Base-by-base conservation (phyloP, 1,140 invertebrate species). In the Neelides sp. region DNA sequence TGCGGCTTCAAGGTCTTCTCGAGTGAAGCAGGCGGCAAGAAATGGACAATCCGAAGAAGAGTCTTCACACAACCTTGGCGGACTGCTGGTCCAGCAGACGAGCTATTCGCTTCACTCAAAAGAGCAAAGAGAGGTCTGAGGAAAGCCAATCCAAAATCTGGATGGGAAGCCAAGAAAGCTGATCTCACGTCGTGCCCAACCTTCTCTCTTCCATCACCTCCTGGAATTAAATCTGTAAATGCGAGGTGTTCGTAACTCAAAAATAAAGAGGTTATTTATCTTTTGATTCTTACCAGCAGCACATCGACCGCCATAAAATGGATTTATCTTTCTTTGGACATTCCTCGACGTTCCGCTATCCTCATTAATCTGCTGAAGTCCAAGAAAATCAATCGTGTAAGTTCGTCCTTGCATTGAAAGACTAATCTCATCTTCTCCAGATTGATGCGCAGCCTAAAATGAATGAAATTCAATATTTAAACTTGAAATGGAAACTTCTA, bases 361-460 rank as follows among this genome's bases (percentile, higher is more conserved):
- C 71, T 97, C 92, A 68, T 96, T 96, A 55, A 96, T 92, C 76
- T 97, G 92, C 69, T 95, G 91, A 87, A 96, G 92, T 58, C 87
- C 82, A 69, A 90, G 84, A 62, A 97, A 88, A 73, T 97, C 92
- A 55, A 98, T 82, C 1, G 89, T 91, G 67, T 96, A 96, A 8
- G 87, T 91, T 61, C 87, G 77, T 50, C 89, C 88, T 65, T 91
- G 76, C 13, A 88, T 88, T 28, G 83, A 85, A 39, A 97, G 73
- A 64, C 82, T 90, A 51, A 95, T 85, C 71, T 96, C 92, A 69
- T 95, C 90, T 67, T 95, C 91, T 28, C 86, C 89, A 64, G 84
- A 83, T 64, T 86, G 78, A 69, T 91, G 88, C 43, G 90, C 90
- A 62, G 87, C 85, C 76, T 93, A 73, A 17, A 28, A 48, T 19